phyloP scores from a whole-genome alignment of 2,888 invertebrate genomes.

The Liodrosophila aerea region DNA sequence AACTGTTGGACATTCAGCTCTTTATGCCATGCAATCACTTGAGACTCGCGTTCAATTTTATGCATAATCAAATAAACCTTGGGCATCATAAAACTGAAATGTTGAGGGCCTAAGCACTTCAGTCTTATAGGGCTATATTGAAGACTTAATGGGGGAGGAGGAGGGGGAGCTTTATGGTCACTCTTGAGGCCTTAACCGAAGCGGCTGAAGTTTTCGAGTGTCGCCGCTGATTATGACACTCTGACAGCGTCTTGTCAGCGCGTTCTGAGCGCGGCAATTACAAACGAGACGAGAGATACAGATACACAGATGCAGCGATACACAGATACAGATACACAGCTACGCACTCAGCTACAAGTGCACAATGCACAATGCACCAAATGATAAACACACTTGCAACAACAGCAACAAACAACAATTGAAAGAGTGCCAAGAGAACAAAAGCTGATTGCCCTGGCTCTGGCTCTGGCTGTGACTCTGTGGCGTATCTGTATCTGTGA shows the following conservation, averaged over 20 bases:
- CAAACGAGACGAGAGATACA: constrained; percentile 46
- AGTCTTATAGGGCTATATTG: neutral
- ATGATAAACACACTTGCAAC: constrained; percentile 48
- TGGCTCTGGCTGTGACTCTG: no score
- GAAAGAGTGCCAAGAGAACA: constrained; percentile 47
- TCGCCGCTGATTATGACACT: constrained; percentile 68
- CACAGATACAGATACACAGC: constrained; percentile 28
- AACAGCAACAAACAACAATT: constrained; percentile 25
- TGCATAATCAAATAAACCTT: no score
- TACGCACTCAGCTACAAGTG: constrained; percentile 28
- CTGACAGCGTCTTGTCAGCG: constrained; percentile 58
- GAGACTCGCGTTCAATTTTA: no score
- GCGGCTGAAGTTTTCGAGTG: constrained; percentile 34
- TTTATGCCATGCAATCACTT: no score
- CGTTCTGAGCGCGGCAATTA: constrained; percentile 49
- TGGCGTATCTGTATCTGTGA: constrained; percentile 30
- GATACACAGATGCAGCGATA: constrained; percentile 27
- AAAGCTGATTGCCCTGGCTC: constrained; percentile 63
- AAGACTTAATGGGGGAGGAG: no score
- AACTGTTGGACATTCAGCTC: no score
- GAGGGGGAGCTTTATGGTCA: neutral
- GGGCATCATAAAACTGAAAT: no score
- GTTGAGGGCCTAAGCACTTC: no score
- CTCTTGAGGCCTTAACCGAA: neutral
- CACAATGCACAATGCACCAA: constrained; percentile 38